A percentile compares a stretch with the other conserved stretches of the same genome.
These are phyloP conservation scores for Thyatira batis DNA, from an alignment of 2,888 invertebrate genomes.

Conservation along the genomic window DNA sequence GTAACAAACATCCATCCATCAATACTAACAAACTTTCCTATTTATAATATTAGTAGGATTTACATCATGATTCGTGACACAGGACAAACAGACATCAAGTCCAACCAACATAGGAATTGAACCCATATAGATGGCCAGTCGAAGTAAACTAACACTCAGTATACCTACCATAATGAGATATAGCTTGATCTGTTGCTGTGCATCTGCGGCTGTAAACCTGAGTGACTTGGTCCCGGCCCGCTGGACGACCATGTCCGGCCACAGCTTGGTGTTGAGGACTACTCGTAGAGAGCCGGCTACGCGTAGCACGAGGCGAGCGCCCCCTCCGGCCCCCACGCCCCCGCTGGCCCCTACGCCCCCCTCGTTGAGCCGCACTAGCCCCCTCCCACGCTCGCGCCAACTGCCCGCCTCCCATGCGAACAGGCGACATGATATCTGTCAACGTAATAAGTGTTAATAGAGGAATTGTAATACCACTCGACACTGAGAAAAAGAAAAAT, in stretches of 20 bases:
- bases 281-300: conserved; percentile 94
- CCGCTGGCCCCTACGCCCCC: conserved; percentile 56
- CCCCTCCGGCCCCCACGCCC: conserved; percentile 78
- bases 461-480: too few species aligned
- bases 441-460: conserved; percentile 18
- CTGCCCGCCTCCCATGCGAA: conserved; percentile 93
- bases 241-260: conserved; percentile 96
- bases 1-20: too few species aligned
- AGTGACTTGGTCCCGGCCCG: conserved; percentile 93
- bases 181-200: conserved; percentile 91
- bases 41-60: too few species aligned
- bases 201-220: conserved; percentile 93
- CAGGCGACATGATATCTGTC: conserved; percentile 91
- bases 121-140: too few species aligned
- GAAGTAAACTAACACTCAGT: background rate
- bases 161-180: conserved; percentile 91
- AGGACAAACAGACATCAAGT: too few species aligned
- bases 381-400: conserved; percentile 96
- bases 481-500: too few species aligned
- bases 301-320: conserved; percentile 91
- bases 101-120: too few species aligned
- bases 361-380: conserved; percentile 94
- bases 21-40: too few species aligned
- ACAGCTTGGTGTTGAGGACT: conserved; percentile 95
- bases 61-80: too few species aligned